phyloP scores from a whole-genome alignment of 2,888 invertebrate genomes.

The Synanthedon formicaeformis region DNA sequence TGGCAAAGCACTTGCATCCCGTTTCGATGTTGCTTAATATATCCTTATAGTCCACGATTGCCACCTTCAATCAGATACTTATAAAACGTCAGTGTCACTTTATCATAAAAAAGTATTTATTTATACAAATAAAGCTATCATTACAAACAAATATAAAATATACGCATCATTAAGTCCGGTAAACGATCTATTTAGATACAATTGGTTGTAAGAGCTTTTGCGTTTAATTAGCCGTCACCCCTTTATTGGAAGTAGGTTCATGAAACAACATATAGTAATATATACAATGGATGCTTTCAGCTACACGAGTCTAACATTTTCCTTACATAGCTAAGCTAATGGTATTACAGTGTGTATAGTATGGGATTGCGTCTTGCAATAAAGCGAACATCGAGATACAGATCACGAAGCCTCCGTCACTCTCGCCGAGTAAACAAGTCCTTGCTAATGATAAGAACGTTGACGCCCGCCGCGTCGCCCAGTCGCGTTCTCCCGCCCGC shows the following conservation, averaged over 20 bases:
- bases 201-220: background rate
- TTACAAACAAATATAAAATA: too few relatives aligned
- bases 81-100: too few relatives aligned
- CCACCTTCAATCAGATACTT: too few relatives aligned
- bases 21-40: too few relatives aligned
- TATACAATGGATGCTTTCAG: background rate
- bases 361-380: conserved; percentile 20
- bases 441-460: conserved; percentile 46
- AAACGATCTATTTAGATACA: too few relatives aligned
- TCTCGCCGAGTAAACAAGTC: conserved; percentile 41
- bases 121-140: too few relatives aligned
- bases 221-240: background rate
- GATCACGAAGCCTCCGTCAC: conserved; percentile 35
- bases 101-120: too few relatives aligned
- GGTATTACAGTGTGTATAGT: conserved; percentile 1
- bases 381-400: conserved; percentile 36
- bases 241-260: background rate
- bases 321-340: background rate
- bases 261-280: background rate
- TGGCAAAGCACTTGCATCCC: too few relatives aligned
- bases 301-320: background rate
- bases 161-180: too few relatives aligned
- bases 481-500: conserved; percentile 60
- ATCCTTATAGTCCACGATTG: too few relatives aligned
- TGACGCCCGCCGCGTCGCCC: conserved; percentile 27